phyloP scores from a whole-genome alignment of 2,888 invertebrate genomes.

The Diabrotica balteata region DNA sequence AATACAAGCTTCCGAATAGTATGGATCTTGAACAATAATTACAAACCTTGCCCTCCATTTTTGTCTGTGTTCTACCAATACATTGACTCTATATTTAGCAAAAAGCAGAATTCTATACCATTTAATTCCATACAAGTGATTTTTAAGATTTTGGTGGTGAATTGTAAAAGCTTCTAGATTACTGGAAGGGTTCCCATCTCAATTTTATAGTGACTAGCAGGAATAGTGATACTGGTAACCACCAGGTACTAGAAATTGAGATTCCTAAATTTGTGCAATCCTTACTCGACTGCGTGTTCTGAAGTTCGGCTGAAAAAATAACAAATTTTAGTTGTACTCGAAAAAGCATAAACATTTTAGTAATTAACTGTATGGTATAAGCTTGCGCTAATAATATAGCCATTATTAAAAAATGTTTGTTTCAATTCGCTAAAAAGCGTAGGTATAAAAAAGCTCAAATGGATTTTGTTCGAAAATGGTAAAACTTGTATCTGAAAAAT shows the following conservation, averaged over 20 bases:
- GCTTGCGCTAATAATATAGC: no score
- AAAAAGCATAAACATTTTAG: no score
- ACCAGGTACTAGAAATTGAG: conserved; percentile 31
- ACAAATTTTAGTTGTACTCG: no score
- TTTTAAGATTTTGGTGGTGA: conserved; percentile 25
- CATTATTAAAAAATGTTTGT: no score
- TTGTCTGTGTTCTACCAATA: conserved; percentile 30
- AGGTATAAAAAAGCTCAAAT: no score
- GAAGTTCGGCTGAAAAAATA: conserved; percentile 52
- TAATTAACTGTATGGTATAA: no score
- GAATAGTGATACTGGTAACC: conserved; percentile 24
- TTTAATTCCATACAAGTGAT: conserved; percentile 32
- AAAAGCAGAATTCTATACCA: conserved; percentile 52
- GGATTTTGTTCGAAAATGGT: no score
- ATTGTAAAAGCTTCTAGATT: conserved; percentile 32
- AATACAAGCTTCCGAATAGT: conserved; percentile 15
- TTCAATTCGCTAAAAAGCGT: no score
- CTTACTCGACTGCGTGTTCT: conserved; percentile 52
- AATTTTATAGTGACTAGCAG: conserved; percentile 34
- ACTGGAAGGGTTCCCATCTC: conserved; percentile 39
- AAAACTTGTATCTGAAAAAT: no score
- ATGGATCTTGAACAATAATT: conserved; percentile 4
- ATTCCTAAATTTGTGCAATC: conserved; percentile 50
- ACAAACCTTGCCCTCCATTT: conserved; percentile 14
- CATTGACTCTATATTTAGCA: conserved; percentile 51